These are phyloP conservation scores for Nycticryphes semicollaris DNA, from an alignment of 2,113 vertebrate species.

Conservation along the genomic window DNA sequence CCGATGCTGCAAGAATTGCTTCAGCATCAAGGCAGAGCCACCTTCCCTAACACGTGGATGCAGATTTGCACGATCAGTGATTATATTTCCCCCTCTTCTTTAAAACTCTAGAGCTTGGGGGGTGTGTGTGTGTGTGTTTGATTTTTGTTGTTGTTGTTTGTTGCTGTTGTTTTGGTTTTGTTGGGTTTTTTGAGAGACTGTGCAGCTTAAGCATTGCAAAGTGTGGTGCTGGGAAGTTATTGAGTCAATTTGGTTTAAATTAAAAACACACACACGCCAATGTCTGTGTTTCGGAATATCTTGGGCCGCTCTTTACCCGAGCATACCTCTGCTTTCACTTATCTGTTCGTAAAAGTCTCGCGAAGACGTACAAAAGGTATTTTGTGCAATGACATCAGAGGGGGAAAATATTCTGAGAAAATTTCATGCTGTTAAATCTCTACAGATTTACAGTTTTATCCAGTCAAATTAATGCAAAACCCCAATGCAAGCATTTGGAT, in stretches of 20 bases:
- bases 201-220: background rate
- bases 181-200: background rate
- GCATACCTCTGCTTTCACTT: constrained; percentile 54
- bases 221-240: background rate
- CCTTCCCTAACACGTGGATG: background rate
- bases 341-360: constrained; percentile 56
- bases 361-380: constrained; percentile 68
- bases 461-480: constrained; percentile 99
- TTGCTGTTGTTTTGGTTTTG: no score
- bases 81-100: background rate
- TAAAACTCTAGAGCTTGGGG: background rate
- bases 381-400: constrained; percentile 76
- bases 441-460: constrained; percentile 98
- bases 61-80: background rate
- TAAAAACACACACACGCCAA: background rate
- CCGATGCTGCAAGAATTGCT: background rate
- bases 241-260: background rate
- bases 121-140: no score
- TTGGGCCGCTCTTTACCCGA: background rate
- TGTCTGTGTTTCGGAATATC: background rate
- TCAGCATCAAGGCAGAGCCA: background rate
- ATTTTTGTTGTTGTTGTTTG: no score
- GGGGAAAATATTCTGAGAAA: constrained; percentile 86
- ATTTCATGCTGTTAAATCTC: constrained; percentile 97
- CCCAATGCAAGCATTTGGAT: constrained; percentile 99